Base-by-base conservation (phyloP, 2,888 invertebrate species). In the Eumerus sabulonum region DNA sequence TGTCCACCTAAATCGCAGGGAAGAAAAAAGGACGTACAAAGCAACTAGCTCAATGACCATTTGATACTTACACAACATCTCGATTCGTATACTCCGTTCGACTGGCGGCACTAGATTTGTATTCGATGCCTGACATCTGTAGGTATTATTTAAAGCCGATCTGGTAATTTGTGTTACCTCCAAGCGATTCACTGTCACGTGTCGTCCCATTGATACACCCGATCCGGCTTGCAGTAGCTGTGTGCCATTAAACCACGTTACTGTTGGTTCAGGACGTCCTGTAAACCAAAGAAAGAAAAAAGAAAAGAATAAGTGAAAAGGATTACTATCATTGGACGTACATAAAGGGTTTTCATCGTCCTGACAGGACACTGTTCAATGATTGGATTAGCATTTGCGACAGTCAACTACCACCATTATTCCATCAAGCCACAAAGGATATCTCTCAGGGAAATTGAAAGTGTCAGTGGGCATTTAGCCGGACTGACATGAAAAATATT, bases 111-210 rank as follows among this genome's bases (percentile, higher is more conserved):
- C 95, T 76, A 96, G 92, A 88, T 96, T 94, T 48, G 96, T 96
- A 87, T 96, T 96, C 70, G 94, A 93, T 11, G 96, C 96, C 88
- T 95, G 93, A 87, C 96, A 96, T 88, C 94, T 95, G 90, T 94
- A 96, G 36, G 95, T 95, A 44, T 95, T 94, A 88, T 96, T 96
- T 70, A 96, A 91, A 84, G 96, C 94, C 76, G 92, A 92, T 82
- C 96, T 91, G 82, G 92, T 92, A 64, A 96, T 91, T 82, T 93
- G 92, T 14, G 92, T 92, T 83, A 96, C 92, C 86, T 93, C 94
- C 84, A 96, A 89, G 72, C 93, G 92, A 90, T 95, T 96, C 72
- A 95, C 94, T 47, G 95, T 93, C 62, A 95, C 93, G 86, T 94
- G 93, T 35, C 92, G 92, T 74, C 92, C 93, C 82, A 93, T 92